Percentiles rank a stretch among this genome's conserved stretches.
Evolutionary conservation across 2,888 invertebrate genomes (phyloP).

Genomic region (Mylabris sibirica): DNA sequence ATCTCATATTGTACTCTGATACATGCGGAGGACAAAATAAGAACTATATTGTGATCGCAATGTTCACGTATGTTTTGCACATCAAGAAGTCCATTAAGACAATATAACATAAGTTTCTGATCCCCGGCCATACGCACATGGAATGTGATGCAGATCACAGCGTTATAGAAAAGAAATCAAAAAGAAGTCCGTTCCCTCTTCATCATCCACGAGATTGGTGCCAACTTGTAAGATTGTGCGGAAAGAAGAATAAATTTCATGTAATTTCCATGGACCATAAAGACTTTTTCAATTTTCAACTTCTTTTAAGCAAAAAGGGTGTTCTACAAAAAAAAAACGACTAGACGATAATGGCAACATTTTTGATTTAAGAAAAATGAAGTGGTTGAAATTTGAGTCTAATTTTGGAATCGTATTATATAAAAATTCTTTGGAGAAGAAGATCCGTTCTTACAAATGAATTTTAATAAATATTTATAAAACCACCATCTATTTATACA

Average conservation of each 20-base stretch:
- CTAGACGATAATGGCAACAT: too few relatives aligned
- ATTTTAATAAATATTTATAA: too few relatives aligned
- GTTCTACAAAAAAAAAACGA: too few relatives aligned
- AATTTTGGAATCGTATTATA: too few relatives aligned
- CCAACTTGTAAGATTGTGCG: slow-evolving; percentile 10
- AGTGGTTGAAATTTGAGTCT: too few relatives aligned
- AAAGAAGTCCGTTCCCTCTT: slow-evolving; percentile 9
- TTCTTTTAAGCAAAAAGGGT: too few relatives aligned
- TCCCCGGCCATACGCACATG: slow-evolving; percentile 26
- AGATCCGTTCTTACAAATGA: too few relatives aligned
- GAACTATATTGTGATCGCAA: slow-evolving; percentile 25
- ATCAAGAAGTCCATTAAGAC: background rate
- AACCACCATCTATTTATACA: too few relatives aligned
- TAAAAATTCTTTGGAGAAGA: too few relatives aligned
- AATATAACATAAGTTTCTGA: slow-evolving; percentile 24
- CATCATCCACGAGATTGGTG: slow-evolving; percentile 12
- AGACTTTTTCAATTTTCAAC: too few relatives aligned
- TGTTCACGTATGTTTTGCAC: background rate
- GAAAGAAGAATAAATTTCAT: background rate
- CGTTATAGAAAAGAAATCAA: slow-evolving; percentile 13
- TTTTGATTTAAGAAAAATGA: too few relatives aligned
- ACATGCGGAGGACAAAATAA: slow-evolving; percentile 46
- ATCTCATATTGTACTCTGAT: slow-evolving; percentile 45
- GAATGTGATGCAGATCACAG: slow-evolving; percentile 26
- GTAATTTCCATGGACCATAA: too few relatives aligned